Percentiles rank a stretch among this genome's conserved stretches.
Conservation (phyloP, 2,797 vertebrate genomes). For the Sebastes iracundus region DNA sequence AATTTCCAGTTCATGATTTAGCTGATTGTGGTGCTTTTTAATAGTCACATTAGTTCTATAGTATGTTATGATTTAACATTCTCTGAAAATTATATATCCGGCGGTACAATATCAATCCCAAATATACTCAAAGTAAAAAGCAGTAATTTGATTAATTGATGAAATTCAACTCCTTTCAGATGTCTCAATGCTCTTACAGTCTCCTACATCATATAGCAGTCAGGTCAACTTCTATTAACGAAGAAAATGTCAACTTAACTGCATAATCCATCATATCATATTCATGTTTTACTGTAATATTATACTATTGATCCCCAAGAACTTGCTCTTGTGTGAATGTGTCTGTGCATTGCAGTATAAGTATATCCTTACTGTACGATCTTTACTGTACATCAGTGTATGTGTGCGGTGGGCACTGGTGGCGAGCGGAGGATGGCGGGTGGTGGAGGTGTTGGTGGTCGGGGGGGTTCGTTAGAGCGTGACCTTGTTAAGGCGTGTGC, state of each 20-base stretch:
- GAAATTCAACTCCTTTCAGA: constrained; percentile 41
- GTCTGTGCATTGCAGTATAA: neutral
- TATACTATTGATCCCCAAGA: constrained; percentile 23
- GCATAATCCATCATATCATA: constrained; percentile 37
- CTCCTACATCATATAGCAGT: neutral
- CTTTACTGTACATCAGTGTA: neutral
- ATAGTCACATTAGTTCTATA: neutral
- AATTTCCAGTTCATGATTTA: neutral
- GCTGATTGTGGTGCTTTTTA: neutral
- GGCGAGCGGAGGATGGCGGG: neutral
- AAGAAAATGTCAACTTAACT: constrained; percentile 34
- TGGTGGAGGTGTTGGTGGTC: neutral
- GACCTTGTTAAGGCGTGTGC: constrained; percentile 36
- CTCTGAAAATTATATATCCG: neutral
- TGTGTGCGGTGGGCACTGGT: neutral
- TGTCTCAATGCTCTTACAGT: neutral
- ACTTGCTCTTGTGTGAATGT: neutral
- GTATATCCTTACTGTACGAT: neutral
- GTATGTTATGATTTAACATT: neutral
- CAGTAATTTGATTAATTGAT: constrained; percentile 34
- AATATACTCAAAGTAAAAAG: neutral
- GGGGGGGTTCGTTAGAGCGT: neutral
- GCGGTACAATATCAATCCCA: neutral
- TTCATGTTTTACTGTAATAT: constrained; percentile 38
- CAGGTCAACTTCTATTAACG: constrained; percentile 21